Percentiles rank a stretch among this genome's conserved stretches.
Conservation (phyloP, 2,888 invertebrate species). For the Masnerella sp. region DNA sequence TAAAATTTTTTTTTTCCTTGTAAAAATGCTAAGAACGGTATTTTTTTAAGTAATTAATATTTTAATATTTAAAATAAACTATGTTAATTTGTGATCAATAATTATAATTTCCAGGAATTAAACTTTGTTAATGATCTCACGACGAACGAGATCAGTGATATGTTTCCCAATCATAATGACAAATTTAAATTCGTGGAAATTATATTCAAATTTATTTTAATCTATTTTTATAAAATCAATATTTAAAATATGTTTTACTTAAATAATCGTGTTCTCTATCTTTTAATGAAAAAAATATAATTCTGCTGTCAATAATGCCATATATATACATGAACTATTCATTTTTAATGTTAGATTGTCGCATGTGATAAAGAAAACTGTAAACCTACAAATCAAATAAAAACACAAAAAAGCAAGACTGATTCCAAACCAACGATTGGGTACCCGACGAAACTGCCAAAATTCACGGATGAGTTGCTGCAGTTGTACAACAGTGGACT, state of each 20-base stretch:
- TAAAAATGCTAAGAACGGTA: neutral
- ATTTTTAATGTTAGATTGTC: neutral
- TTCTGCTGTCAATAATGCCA: too few species aligned
- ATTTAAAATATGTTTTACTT: neutral
- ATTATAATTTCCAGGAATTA: neutral
- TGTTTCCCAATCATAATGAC: neutral
- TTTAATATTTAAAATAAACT: neutral
- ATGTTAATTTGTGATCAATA: neutral
- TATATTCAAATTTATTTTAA: too few species aligned
- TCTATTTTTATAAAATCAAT: too few species aligned
- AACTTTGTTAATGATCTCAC: neutral
- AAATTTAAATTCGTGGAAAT: too few species aligned
- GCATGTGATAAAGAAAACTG: neutral
- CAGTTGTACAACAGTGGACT: neutral
- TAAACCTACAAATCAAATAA: neutral
- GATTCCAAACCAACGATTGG: neutral
- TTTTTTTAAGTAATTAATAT: neutral
- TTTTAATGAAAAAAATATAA: neutral
- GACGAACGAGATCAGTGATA: neutral
- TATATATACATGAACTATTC: neutral
- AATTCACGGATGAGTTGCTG: conserved; percentile 9
- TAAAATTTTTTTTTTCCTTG: neutral
- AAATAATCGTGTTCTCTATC: neutral
- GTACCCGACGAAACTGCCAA: neutral
- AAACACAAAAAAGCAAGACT: conserved; percentile 2